Conservation (phyloP, 1,140 invertebrate species). For the Arctopsyche grandis region DNA sequence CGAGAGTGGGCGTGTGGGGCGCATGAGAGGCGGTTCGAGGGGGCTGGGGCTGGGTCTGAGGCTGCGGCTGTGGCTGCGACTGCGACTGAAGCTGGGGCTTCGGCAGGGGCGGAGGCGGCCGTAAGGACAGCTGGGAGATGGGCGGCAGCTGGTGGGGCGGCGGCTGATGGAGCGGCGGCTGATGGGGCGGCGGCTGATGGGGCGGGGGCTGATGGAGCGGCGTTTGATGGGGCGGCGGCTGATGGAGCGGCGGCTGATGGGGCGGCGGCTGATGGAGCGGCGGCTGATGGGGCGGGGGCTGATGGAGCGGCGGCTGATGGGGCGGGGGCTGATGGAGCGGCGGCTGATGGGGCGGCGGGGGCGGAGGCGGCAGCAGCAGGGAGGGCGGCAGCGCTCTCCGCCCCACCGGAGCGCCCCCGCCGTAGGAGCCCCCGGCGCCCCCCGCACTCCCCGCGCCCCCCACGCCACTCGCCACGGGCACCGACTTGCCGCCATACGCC, state of each 20-base stretch:
- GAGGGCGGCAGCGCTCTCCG: constrained; percentile 11
- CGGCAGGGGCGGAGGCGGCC: constrained; percentile 61
- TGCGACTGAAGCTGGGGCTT: constrained; percentile 61
- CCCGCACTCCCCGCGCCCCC: constrained; percentile 55
- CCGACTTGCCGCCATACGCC: constrained; percentile 35
- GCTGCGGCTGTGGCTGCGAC: constrained; percentile 33
- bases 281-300: constrained; percentile 59
- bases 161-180: background rate
- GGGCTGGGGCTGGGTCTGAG: constrained; percentile 2
- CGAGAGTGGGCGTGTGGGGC: constrained; percentile 1
- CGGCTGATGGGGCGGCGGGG: background rate
- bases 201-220: background rate
- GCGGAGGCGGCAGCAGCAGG: background rate
- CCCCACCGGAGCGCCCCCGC: constrained; percentile 56
- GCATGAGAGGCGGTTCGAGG: background rate
- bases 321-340: constrained; percentile 50
- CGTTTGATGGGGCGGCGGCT: background rate
- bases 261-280: constrained; percentile 58
- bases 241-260: constrained; percentile 53
- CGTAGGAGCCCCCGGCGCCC: constrained; percentile 57
- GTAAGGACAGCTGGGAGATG: constrained; percentile 49
- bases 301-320: constrained; percentile 58
- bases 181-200: background rate
- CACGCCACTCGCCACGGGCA: constrained; percentile 12
- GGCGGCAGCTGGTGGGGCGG: background rate